Evolutionary conservation across 2,888 invertebrate species (phyloP).

Genomic region (Lithosia quadra): DNA sequence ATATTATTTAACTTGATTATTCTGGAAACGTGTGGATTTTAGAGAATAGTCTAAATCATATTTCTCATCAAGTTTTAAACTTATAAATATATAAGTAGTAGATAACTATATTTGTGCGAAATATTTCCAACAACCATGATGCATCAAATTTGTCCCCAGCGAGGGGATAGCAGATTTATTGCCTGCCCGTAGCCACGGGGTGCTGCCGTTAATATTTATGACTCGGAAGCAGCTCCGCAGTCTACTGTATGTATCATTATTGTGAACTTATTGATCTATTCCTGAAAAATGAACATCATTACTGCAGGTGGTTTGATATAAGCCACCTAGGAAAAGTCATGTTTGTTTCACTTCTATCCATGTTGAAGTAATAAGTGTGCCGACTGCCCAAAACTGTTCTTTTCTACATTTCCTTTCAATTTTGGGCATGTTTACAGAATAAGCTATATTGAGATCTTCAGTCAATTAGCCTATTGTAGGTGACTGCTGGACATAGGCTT

Average conservation of each 20-base stretch:
- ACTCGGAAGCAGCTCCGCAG: neutral
- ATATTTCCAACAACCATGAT: conserved; percentile 8
- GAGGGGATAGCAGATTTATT: conserved; percentile 17
- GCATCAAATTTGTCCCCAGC: conserved; percentile 18
- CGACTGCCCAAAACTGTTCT: too few relatives aligned
- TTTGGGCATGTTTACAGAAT: too few relatives aligned
- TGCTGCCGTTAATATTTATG: conserved; percentile 49
- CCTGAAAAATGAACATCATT: neutral
- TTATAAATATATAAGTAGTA: neutral
- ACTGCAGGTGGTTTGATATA: neutral
- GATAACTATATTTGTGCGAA: neutral
- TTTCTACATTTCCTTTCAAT: too few relatives aligned
- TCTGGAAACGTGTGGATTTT: neutral
- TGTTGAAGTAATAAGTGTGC: too few relatives aligned
- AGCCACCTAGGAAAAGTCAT: neutral
- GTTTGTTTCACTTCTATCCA: neutral
- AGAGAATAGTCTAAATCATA: too few relatives aligned
- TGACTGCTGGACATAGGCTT: too few relatives aligned
- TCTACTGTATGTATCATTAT: neutral
- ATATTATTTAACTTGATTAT: too few relatives aligned
- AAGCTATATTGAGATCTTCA: too few relatives aligned
- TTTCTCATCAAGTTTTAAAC: too few relatives aligned
- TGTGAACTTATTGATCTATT: conserved; percentile 12
- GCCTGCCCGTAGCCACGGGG: conserved; percentile 17
- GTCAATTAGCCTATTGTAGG: too few relatives aligned